Evolutionary conservation across 1,140 invertebrate genomes (phyloP).

Genomic region (Watersipora subatra): DNA sequence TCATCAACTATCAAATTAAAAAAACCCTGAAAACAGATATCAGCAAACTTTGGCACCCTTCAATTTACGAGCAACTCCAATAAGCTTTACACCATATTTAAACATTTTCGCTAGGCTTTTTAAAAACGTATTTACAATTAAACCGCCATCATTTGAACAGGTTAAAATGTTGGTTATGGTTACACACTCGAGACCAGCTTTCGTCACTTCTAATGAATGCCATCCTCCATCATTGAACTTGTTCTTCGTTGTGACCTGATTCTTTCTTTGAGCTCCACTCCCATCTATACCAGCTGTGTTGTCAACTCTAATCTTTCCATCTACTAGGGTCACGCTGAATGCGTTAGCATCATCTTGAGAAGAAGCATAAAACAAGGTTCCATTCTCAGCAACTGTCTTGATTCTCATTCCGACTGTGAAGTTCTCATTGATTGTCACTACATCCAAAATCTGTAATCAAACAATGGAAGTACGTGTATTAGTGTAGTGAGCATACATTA

Average conservation of each 20-base stretch:
- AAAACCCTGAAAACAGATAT: no score
- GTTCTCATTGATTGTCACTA: constrained; percentile 19
- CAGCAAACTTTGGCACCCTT: no score
- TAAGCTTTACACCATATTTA: no score
- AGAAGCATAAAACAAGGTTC: constrained; percentile 61
- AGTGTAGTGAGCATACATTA: no score
- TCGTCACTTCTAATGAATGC: constrained; percentile 78
- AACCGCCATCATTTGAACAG: no score
- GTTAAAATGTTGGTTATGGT: no score
- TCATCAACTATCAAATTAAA: no score
- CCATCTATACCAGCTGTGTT: constrained; percentile 24
- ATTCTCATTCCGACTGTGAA: constrained; percentile 73
- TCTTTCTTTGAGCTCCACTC: constrained; percentile 13
- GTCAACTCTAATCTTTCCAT: constrained; percentile 53
- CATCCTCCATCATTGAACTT: constrained; percentile 74
- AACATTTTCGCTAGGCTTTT: no score
- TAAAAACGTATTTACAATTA: no score
- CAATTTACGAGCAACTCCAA: no score
- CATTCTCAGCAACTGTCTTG: constrained; percentile 61
- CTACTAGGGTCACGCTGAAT: constrained; percentile 53
- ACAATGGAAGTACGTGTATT: no score
- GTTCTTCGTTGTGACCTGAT: constrained; percentile 45
- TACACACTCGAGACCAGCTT: constrained; percentile 29
- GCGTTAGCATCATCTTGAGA: constrained; percentile 47
- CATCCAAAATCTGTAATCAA: constrained; percentile 21